Evolutionary conservation across 2,888 invertebrate genomes (phyloP).

Genomic region (Anthophora plumipes): DNA sequence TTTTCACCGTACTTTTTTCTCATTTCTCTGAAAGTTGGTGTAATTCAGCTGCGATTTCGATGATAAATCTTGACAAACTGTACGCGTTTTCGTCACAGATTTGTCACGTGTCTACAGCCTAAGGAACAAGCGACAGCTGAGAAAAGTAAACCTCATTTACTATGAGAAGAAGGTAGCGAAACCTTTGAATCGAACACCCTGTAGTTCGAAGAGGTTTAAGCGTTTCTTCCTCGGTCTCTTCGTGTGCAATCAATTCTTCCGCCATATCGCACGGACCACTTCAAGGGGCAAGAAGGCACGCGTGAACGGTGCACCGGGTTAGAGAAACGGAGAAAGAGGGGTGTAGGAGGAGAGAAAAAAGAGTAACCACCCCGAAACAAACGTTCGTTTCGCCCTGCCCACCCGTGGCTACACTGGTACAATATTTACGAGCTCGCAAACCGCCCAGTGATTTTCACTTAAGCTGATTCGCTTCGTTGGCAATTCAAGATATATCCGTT

Average conservation of each 20-base stretch:
- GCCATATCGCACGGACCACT: conserved; percentile 77
- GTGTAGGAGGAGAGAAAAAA: conserved; percentile 15
- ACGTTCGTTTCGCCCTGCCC: conserved; percentile 55
- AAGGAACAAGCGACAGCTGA: too few species aligned
- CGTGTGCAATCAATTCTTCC: conserved; percentile 81
- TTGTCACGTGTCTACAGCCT: too few species aligned
- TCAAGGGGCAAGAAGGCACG: conserved; percentile 76
- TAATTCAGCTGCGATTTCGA: too few species aligned
- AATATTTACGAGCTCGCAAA: conserved; percentile 77
- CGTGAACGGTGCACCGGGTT: conserved; percentile 68
- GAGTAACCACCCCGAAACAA: conserved; percentile 45
- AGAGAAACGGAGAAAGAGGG: conserved; percentile 14
- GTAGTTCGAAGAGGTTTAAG: conserved; percentile 66
- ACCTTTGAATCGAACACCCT: too few species aligned
- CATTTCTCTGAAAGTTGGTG: too few species aligned
- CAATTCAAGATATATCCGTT: conserved; percentile 63
- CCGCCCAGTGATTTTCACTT: conserved; percentile 72
- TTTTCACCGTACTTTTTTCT: too few species aligned
- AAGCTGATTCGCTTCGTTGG: conserved; percentile 64
- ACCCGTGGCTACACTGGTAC: conserved; percentile 73
- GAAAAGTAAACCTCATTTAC: too few species aligned
- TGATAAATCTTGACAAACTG: too few species aligned
- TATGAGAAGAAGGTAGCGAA: too few species aligned
- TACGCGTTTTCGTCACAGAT: too few species aligned
- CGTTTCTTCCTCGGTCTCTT: conserved; percentile 71